Base-by-base conservation (phyloP, 2,888 invertebrate species). In the Resseliella maxima region DNA sequence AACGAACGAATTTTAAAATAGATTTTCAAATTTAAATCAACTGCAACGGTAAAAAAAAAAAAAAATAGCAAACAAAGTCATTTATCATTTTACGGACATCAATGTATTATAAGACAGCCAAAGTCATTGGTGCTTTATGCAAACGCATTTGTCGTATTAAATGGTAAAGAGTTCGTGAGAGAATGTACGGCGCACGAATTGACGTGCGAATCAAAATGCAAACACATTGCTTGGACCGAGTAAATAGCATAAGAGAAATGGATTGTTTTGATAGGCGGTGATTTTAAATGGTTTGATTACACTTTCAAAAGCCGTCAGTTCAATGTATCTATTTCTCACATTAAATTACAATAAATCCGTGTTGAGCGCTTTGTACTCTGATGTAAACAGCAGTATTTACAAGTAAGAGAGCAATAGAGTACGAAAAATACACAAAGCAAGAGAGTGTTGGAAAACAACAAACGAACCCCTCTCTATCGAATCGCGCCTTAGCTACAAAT, bases 241-340 rank as follows among this genome's bases (percentile, higher is more conserved):
- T 83, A 38, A 72, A 83, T 83, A 83, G 5, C 83, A 83, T 5
- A 83, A 83, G 83, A 83, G 38, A 38, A 38, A 83, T 83, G 83
- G 38, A 83, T 83, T 83, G 83, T 83, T 83, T 83, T 83, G 83
- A 83, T 38, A 83, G 83, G 83, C 83, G 83, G 83, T n/a, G 83
- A 83, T 83, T 83, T 83, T 38, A 83, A 83, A 83, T 83, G 83
- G 38, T 83, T 83, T 83, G 83, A 36, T 83, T 83, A 83, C 38
- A 83, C 83, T 38, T 72, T 35, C 72, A 0, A 72, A 72, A 72
- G 15, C 15, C 72, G 35, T 1, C 46, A 0, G 18, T 10, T n/a
- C 38, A 83, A 83, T 83, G 83, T 83, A 83, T 83, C 83, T 38
- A 83, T 38, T 83, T 83, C 83, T 38, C 83, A 83, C 83, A 83